Percentiles rank a stretch among this genome's conserved stretches.
These are phyloP conservation scores for Phyllotreta striolata DNA, from an alignment of 2,888 invertebrate genomes.

Conservation along the genomic window DNA sequence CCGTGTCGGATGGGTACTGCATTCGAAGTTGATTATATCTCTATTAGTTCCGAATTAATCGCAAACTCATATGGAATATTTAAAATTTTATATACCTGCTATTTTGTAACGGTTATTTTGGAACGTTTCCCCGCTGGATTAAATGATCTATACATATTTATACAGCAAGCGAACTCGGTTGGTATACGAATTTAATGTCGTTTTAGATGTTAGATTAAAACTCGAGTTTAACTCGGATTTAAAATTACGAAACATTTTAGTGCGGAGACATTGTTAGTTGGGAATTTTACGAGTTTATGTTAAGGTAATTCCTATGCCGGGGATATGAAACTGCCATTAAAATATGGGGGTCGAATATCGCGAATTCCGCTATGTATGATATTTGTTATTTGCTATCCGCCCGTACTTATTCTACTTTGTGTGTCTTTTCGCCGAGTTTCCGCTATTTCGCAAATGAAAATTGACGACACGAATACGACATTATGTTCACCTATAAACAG, in stretches of 20 bases:
- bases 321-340: conserved; percentile 16
- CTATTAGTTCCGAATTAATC: too few relatives aligned
- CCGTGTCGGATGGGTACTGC: too few relatives aligned
- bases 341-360: conserved; percentile 7
- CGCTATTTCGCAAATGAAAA: conserved; percentile 13
- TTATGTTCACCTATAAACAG: too few relatives aligned
- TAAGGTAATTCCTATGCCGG: conserved; percentile 15
- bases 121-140: too few relatives aligned
- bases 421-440: conserved; percentile 4
- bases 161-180: neutral
- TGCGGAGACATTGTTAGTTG: conserved; percentile 8
- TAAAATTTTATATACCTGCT: too few relatives aligned
- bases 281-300: conserved; percentile 10
- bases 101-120: too few relatives aligned
- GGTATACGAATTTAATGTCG: neutral
- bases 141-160: too few relatives aligned
- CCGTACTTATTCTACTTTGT: conserved; percentile 14
- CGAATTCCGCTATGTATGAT: conserved; percentile 16
- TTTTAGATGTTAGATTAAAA: conserved; percentile 6
- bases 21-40: too few relatives aligned
- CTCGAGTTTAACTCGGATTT: conserved; percentile 1
- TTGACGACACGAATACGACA: neutral
- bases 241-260: conserved; percentile 13
- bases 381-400: neutral
- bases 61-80: too few relatives aligned